Evolutionary conservation across 1,140 invertebrate genomes (phyloP), one percentile per base, ranked within the genome.

Genomic region (Atopsyche davidsoni): DNA sequence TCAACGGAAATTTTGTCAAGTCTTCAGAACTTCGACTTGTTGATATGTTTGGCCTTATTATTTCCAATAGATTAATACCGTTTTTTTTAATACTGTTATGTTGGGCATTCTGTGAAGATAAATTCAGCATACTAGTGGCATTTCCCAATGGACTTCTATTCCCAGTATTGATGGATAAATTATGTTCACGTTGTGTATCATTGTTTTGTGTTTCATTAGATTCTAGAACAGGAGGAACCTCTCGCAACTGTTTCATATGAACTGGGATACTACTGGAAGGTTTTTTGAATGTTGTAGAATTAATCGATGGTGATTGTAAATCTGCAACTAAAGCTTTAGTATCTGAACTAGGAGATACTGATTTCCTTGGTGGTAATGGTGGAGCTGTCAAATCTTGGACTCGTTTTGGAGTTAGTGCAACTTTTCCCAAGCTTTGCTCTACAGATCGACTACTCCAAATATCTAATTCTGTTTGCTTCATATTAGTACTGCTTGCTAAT

Each of bases 311-410:
- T 9, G 4, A 4, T 7, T 13, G 38, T 38, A 42, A 46, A 28
- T 3, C 17, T 1, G 19, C 39, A n/a, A n/a, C n/a, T n/a, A n/a
- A n/a, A n/a, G n/a, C n/a, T n/a, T n/a, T n/a, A n/a, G n/a, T n/a
- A 13, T 58, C 56, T 4, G 55, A 46, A 45, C 48, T 68, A 1
- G 72, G 70, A 0, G 69, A 72, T 6, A 70, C 43, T 21, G 69
- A 70, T 59, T 72, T 72, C 22, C 69, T 54, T 0, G 71, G 71
- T 6, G 69, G 71, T 10, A 74, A 49, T 0, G 71, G 72, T 4
- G 71, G 72, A 0, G 70, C 70, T 3, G 68, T 50, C 1, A 74
- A 60, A 34, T 74, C 72, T 4, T 70, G 53, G 9, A 58, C 23
- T 42, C 51, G 34, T 45, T 58, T 58, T 3, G 55, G 51, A 25